phyloP scores from a whole-genome alignment of 2,888 invertebrate species.

The Machimus rusticus region DNA sequence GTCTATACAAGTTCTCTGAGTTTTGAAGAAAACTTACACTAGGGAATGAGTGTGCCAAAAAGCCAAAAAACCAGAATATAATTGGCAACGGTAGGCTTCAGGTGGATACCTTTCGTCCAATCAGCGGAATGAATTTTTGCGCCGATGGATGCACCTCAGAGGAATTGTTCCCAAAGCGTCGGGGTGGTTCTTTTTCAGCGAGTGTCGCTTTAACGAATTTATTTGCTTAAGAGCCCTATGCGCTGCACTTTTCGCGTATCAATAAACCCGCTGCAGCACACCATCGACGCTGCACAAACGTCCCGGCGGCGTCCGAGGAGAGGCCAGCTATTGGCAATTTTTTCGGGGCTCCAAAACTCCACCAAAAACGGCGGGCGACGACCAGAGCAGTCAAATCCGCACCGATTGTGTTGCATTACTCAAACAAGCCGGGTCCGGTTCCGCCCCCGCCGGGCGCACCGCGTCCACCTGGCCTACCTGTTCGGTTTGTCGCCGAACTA shows the following conservation, averaged over 20 bases:
- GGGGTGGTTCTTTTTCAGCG: not conserved
- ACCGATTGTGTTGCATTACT: constrained; percentile 30
- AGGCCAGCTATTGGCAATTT: not conserved
- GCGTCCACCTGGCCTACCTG: not conserved
- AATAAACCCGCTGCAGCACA: not conserved
- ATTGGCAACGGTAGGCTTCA: not conserved
- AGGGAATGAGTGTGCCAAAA: not conserved
- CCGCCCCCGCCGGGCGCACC: not conserved
- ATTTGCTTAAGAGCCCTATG: not conserved
- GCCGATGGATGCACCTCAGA: not conserved
- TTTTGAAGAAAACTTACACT: not conserved
- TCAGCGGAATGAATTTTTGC: constrained; percentile 1
- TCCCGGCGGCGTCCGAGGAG: not conserved
- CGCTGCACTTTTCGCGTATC: constrained; percentile 26
- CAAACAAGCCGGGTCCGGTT: not conserved
- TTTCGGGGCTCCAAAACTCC: not conserved
- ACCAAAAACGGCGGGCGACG: not conserved
- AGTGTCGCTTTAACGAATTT: constrained; percentile 21
- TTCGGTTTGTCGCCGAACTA: not conserved
- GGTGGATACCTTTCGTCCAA: not conserved
- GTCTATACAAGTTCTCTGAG: not conserved
- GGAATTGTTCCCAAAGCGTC: not conserved
- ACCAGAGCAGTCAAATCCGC: constrained; percentile 3
- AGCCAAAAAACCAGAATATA: not conserved
- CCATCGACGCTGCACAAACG: not conserved